Percentiles rank a stretch among this genome's conserved stretches.
phyloP scores from a whole-genome alignment of 2,797 vertebrate species.

The Sphaeramia orbicularis region DNA sequence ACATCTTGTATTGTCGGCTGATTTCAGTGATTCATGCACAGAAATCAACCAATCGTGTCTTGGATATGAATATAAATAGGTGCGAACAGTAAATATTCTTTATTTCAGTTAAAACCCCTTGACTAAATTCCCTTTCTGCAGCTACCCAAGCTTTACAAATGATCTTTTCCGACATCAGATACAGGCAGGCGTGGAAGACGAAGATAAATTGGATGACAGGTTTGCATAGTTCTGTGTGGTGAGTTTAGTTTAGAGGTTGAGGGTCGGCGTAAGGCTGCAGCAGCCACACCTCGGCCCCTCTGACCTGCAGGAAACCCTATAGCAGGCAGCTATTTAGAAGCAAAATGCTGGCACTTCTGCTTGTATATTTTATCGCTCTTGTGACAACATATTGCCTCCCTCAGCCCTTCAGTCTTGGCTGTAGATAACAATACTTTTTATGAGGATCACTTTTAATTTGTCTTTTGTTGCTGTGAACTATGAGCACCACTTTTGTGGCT shows the following conservation, averaged over 20 bases:
- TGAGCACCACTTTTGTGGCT: slow-evolving; percentile 31
- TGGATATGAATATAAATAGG: neutral
- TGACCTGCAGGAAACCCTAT: slow-evolving; percentile 72
- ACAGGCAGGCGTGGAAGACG: slow-evolving; percentile 55
- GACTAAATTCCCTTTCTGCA: neutral
- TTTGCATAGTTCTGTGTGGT: slow-evolving; percentile 70
- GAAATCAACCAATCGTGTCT: too few species aligned
- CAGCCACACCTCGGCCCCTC: slow-evolving; percentile 63
- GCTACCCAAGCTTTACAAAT: neutral
- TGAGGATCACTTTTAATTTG: slow-evolving; percentile 21
- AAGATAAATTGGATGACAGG: slow-evolving; percentile 82
- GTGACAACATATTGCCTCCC: slow-evolving; percentile 44
- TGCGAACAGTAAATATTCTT: neutral
- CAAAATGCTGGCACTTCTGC: slow-evolving; percentile 59
- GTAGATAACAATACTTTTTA: slow-evolving; percentile 47
- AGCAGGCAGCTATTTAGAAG: slow-evolving; percentile 64
- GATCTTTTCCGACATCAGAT: slow-evolving; percentile 10
- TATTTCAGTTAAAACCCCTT: neutral
- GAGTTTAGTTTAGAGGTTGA: slow-evolving; percentile 77
- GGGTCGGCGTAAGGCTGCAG: slow-evolving; percentile 59
- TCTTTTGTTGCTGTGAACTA: slow-evolving; percentile 12
- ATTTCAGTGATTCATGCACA: too few species aligned
- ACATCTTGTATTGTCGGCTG: too few species aligned
- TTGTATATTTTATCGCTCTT: slow-evolving; percentile 51
- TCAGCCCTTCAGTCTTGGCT: neutral